Percentiles rank a stretch among this genome's conserved stretches.
These are phyloP conservation scores for Tetranychus piercei DNA, from an alignment of 2,888 invertebrate species.

Conservation along the genomic window DNA sequence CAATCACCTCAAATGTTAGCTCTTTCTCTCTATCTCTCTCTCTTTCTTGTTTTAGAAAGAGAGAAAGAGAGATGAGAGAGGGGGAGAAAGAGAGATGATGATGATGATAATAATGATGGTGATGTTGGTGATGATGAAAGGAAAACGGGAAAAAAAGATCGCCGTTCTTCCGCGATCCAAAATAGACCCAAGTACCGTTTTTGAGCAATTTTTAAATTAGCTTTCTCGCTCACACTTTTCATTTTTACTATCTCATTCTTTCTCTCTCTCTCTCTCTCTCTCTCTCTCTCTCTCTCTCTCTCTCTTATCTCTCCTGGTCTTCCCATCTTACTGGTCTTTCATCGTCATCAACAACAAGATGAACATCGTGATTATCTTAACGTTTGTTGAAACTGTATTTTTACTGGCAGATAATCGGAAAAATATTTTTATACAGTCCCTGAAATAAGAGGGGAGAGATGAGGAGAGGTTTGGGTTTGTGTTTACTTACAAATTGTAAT, in stretches of 20 bases:
- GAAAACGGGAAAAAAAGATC: too few relatives aligned
- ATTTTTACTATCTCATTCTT: neutral
- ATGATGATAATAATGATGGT: too few relatives aligned
- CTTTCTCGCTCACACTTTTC: neutral
- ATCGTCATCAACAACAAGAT: neutral
- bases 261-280: slow-evolving; percentile 12
- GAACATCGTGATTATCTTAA: neutral
- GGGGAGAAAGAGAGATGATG: too few relatives aligned
- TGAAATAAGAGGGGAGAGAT: neutral
- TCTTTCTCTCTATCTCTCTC: slow-evolving; percentile 8
- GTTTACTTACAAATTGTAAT: too few relatives aligned
- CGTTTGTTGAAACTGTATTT: neutral
- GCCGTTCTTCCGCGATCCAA: neutral
- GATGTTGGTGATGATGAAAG: too few relatives aligned
- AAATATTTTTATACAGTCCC: neutral
- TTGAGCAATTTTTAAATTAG: slow-evolving; percentile 1
- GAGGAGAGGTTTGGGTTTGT: too few relatives aligned
- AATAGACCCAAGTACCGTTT: neutral
- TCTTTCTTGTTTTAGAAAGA: neutral
- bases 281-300: neutral
- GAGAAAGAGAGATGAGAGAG: too few relatives aligned
- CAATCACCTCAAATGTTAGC: neutral
- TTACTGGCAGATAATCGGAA: too few relatives aligned
- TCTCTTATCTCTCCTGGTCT: neutral
- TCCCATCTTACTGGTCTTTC: neutral